These are phyloP conservation scores for Cyrtodaria siliqua DNA, from an alignment of 2,888 invertebrate genomes.

Conservation along the genomic window DNA sequence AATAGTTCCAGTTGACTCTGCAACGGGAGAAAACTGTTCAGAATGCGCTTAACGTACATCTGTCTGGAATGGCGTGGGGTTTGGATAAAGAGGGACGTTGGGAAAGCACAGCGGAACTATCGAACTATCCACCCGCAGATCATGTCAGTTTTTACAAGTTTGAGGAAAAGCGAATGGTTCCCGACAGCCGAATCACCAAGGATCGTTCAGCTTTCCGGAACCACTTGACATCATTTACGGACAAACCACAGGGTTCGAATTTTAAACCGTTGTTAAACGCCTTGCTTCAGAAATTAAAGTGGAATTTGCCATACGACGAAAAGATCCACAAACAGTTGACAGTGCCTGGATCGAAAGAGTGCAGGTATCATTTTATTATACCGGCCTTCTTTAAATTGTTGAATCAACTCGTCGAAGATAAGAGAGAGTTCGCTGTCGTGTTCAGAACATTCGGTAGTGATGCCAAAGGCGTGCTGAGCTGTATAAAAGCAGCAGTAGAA, in stretches of 20 bases:
- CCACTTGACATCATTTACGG: slow-evolving; percentile 58
- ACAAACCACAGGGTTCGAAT: slow-evolving; percentile 52
- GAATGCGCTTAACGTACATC: slow-evolving; percentile 51
- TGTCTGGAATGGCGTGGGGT: slow-evolving; percentile 60
- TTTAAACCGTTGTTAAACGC: slow-evolving; percentile 56
- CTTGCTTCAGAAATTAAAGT: slow-evolving; percentile 38
- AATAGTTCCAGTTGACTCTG: slow-evolving; percentile 59
- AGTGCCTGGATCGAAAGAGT: slow-evolving; percentile 43
- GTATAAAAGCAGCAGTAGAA: slow-evolving; percentile 38
- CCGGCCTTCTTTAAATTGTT: slow-evolving; percentile 56
- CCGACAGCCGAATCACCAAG: slow-evolving; percentile 16
- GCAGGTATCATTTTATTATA: slow-evolving; percentile 53
- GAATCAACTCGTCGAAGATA: slow-evolving; percentile 19
- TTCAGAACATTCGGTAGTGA: slow-evolving; percentile 58
- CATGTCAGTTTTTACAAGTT: slow-evolving; percentile 60
- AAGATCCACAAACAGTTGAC: slow-evolving; percentile 41
- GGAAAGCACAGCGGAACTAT: slow-evolving; percentile 38
- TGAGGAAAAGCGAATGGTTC: slow-evolving; percentile 45
- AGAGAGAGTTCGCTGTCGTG: slow-evolving; percentile 48
- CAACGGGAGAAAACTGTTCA: slow-evolving; percentile 59
- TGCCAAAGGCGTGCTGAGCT: slow-evolving; percentile 40
- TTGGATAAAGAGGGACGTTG: slow-evolving; percentile 52
- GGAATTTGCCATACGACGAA: slow-evolving; percentile 55
- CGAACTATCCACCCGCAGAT: slow-evolving; percentile 11
- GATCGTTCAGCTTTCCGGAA: slow-evolving; percentile 42